Percentiles rank a stretch among this genome's conserved stretches.
These are phyloP conservation scores for Temnopleurus reevesii DNA, from an alignment of 53 echinoderm and acorn worm genomes.

Conservation along the genomic window DNA sequence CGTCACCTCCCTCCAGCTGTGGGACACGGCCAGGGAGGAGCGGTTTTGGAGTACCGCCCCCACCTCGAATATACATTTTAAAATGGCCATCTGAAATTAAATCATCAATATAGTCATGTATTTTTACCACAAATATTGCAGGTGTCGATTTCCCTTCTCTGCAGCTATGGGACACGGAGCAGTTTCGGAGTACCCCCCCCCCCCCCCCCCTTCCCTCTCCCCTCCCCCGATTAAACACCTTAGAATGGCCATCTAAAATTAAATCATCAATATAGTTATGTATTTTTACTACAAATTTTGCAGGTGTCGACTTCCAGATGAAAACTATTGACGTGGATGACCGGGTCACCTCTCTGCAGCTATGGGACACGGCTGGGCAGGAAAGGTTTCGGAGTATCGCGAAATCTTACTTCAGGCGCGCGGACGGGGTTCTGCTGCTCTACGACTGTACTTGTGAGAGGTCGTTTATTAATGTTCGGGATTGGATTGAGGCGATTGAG, in stretches of 20 bases:
- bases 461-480: slow-evolving; percentile 96
- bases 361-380: slow-evolving; percentile 99
- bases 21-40: slow-evolving; percentile 99
- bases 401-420: slow-evolving; percentile 97
- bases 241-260: too few relatives aligned
- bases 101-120: too few relatives aligned
- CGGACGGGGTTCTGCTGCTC: slow-evolving; percentile 93
- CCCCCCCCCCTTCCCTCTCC: too few relatives aligned
- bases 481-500: slow-evolving; percentile 99
- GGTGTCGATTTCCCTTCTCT: too few relatives aligned
- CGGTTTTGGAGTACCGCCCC: slow-evolving; percentile 95
- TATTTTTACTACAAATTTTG: background rate
- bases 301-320: slow-evolving; percentile 98
- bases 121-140: too few relatives aligned
- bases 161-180: too few relatives aligned
- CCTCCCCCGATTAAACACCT: too few relatives aligned
- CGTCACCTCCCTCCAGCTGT: slow-evolving; percentile 94
- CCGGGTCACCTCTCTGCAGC: slow-evolving; percentile 92
- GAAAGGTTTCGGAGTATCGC: slow-evolving; percentile 96
- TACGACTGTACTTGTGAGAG: slow-evolving; percentile 95
- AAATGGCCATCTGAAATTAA: too few relatives aligned
- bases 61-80: too few relatives aligned
- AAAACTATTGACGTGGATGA: slow-evolving; percentile 87
- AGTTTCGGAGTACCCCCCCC: too few relatives aligned
- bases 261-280: too few relatives aligned